Conservation (phyloP, 2,888 invertebrate genomes). For the Hyposoter didymator region DNA sequence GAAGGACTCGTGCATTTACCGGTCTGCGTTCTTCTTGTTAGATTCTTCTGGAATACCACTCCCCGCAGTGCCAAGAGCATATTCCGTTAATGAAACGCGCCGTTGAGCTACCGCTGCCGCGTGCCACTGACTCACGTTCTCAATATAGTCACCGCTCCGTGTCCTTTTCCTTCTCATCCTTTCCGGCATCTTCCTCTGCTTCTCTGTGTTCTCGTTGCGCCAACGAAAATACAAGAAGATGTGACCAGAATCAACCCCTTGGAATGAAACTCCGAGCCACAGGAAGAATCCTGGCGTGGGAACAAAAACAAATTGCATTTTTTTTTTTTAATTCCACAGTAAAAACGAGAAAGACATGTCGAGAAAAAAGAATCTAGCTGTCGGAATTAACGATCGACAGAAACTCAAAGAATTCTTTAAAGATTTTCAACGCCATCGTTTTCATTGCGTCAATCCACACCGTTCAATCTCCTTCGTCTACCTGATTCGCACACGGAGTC, state of each 20-base stretch:
- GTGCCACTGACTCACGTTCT: slow-evolving; percentile 79
- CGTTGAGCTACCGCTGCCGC: slow-evolving; percentile 83
- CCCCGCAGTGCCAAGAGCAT: slow-evolving; percentile 80
- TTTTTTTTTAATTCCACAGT: slow-evolving; percentile 73
- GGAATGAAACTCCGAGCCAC: slow-evolving; percentile 34
- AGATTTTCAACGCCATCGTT: slow-evolving; percentile 29
- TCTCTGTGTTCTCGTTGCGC: slow-evolving; percentile 36
- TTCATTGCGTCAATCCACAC: slow-evolving; percentile 9
- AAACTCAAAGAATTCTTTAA: background rate
- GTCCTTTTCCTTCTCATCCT: slow-evolving; percentile 5
- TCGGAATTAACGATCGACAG: slow-evolving; percentile 19
- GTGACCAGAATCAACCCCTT: slow-evolving; percentile 62
- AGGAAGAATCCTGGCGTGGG: slow-evolving; percentile 31
- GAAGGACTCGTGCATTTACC: slow-evolving; percentile 68
- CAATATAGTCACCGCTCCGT: slow-evolving; percentile 68
- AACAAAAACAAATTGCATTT: slow-evolving; percentile 78
- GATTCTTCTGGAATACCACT: slow-evolving; percentile 37
- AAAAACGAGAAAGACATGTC: slow-evolving; percentile 20
- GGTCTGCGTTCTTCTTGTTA: slow-evolving; percentile 53
- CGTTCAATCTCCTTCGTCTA: slow-evolving; percentile 23
- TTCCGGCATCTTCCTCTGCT: slow-evolving; percentile 2
- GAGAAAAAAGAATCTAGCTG: slow-evolving; percentile 19
- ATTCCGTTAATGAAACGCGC: slow-evolving; percentile 84
- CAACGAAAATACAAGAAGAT: slow-evolving; percentile 45
- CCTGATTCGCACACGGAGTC: slow-evolving; percentile 15